phyloP scores from a whole-genome alignment of 1,140 invertebrate genomes.

The Cyclina sinensis region DNA sequence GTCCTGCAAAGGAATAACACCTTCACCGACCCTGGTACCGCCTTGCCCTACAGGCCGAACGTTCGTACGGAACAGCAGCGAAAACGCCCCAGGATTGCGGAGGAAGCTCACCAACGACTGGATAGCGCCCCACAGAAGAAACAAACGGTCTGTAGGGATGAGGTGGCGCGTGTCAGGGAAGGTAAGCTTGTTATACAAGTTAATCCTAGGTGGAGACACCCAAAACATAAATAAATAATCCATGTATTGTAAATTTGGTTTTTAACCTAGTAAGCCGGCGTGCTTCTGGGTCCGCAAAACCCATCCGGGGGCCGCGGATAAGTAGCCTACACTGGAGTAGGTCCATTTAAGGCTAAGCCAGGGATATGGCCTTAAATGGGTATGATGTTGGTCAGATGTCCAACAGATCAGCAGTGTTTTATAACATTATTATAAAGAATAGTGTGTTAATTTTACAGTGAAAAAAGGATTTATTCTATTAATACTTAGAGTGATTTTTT shows the following conservation, averaged over 20 bases:
- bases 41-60: neutral
- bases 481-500: neutral
- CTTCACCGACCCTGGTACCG: neutral
- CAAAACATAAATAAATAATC: no score
- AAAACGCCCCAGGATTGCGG: neutral
- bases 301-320: constrained; percentile 8
- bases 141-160: neutral
- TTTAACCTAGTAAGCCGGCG: neutral
- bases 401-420: neutral
- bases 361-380: neutral
- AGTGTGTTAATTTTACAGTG: neutral
- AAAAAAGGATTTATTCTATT: neutral
- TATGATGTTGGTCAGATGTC: neutral
- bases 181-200: no score
- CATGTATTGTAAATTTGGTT: neutral
- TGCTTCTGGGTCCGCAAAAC: neutral
- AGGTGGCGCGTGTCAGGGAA: neutral
- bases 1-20: no score
- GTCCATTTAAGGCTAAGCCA: neutral
- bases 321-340: neutral
- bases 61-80: neutral
- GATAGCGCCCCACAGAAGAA: neutral
- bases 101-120: neutral
- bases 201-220: neutral
- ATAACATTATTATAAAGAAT: neutral